Conservation (phyloP, 2,797 vertebrate genomes). For the Siniperca scherzeri region DNA sequence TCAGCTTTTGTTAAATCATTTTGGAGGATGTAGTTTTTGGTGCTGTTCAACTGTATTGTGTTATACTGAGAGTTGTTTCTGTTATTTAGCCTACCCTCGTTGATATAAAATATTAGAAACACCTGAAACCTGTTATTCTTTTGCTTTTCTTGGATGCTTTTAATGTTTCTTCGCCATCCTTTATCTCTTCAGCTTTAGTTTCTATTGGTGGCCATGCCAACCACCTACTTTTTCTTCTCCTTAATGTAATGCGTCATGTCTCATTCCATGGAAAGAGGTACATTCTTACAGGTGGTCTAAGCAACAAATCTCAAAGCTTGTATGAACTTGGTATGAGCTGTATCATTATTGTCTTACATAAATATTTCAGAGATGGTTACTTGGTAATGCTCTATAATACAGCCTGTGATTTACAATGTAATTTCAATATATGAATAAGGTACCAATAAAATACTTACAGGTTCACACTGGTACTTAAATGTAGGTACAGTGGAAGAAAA, state of each 20-base stretch:
- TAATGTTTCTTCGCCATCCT: background rate
- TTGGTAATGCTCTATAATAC: too few relatives aligned
- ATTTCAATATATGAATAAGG: background rate
- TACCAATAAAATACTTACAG: background rate
- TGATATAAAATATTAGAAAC: background rate
- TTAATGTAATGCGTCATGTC: background rate
- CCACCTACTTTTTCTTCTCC: background rate
- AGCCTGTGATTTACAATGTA: background rate
- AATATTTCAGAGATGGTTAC: background rate
- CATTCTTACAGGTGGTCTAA: background rate
- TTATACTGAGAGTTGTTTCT: background rate
- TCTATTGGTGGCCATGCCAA: slow-evolving; percentile 2
- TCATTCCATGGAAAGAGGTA: background rate
- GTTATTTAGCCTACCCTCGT: background rate
- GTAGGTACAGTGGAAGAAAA: too few relatives aligned
- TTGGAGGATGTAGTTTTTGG: background rate
- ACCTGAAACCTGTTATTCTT: background rate
- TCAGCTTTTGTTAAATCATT: too few relatives aligned
- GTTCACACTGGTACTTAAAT: too few relatives aligned
- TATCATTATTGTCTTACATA: background rate
- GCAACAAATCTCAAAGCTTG: background rate
- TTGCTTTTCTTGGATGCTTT: background rate
- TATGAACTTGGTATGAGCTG: background rate
- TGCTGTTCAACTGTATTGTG: background rate
- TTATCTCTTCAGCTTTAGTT: background rate